phyloP scores from a whole-genome alignment of 2,113 vertebrate species.

The Lanius collurio region DNA sequence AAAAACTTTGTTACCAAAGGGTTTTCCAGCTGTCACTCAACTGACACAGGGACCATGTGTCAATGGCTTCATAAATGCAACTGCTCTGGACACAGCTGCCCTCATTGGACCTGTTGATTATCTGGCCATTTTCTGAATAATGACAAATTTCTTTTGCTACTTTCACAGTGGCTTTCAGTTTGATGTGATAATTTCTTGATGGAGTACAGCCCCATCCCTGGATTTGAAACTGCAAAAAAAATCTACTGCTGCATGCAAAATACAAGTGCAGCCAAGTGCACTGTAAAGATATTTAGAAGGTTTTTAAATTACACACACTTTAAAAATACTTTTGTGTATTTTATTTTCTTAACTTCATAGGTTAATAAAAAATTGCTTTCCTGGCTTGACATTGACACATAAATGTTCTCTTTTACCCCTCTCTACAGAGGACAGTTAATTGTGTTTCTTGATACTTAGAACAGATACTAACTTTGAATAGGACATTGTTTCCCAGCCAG shows the following conservation, averaged over 20 bases:
- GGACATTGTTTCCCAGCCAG: constrained; percentile 71
- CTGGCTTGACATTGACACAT: neutral
- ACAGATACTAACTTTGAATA: constrained; percentile 72
- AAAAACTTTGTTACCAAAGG: neutral
- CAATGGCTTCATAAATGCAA: neutral
- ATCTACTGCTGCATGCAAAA: constrained; percentile 27
- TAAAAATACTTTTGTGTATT: constrained; percentile 51
- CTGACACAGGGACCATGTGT: neutral
- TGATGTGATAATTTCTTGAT: neutral
- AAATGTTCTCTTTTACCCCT: neutral
- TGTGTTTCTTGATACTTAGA: constrained; percentile 68
- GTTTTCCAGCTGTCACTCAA: neutral
- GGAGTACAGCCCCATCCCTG: neutral
- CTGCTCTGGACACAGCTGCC: neutral
- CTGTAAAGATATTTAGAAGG: constrained; percentile 58
- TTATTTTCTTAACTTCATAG: constrained; percentile 34
- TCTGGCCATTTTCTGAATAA: neutral
- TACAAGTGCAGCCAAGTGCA: constrained; percentile 22
- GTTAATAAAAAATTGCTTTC: constrained; percentile 52
- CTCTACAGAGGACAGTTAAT: constrained; percentile 12
- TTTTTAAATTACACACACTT: constrained; percentile 57
- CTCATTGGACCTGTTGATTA: neutral
- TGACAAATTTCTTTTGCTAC: neutral
- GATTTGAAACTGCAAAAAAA: constrained; percentile 26
- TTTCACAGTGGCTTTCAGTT: neutral